A percentile compares a stretch with the other conserved stretches of the same genome.
These are phyloP conservation scores for Uria lomvia DNA, from an alignment of 2,113 vertebrate genomes.

Conservation along the genomic window DNA sequence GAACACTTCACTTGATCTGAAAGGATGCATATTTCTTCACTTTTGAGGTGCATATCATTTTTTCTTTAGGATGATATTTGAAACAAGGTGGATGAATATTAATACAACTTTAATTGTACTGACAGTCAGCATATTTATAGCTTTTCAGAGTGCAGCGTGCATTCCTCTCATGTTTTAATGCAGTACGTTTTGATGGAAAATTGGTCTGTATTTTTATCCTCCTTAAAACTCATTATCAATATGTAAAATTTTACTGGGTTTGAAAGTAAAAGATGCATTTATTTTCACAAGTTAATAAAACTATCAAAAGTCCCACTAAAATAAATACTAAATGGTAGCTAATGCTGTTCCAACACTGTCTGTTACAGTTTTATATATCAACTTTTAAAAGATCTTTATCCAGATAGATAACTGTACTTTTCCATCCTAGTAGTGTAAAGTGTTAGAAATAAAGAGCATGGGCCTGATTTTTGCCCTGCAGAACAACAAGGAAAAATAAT, in stretches of 20 bases:
- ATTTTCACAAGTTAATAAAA: not conserved
- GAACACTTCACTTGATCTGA: not conserved
- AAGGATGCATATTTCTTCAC: not conserved
- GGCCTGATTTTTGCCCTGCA: not conserved
- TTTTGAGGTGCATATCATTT: not conserved
- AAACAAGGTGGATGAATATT: not conserved
- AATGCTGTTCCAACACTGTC: not conserved
- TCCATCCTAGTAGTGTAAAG: not conserved
- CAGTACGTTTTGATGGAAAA: not conserved
- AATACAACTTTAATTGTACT: not conserved
- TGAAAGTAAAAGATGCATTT: not conserved
- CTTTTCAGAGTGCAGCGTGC: not conserved
- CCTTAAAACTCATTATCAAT: not conserved
- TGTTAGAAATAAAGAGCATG: not conserved
- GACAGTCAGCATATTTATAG: not conserved
- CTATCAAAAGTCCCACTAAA: not conserved
- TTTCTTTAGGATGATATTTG: not conserved
- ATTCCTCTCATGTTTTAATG: not conserved
- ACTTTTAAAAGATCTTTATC: not conserved
- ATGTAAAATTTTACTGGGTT: not conserved
- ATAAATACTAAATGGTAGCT: not conserved
- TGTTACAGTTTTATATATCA: not conserved
- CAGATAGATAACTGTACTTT: not conserved
- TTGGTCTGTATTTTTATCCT: not conserved
- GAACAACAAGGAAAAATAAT: not conserved